Evolutionary conservation across 2,797 vertebrate genomes (phyloP), one percentile per base, ranked within the genome.

Genomic region (Phalloptychus januarius): DNA sequence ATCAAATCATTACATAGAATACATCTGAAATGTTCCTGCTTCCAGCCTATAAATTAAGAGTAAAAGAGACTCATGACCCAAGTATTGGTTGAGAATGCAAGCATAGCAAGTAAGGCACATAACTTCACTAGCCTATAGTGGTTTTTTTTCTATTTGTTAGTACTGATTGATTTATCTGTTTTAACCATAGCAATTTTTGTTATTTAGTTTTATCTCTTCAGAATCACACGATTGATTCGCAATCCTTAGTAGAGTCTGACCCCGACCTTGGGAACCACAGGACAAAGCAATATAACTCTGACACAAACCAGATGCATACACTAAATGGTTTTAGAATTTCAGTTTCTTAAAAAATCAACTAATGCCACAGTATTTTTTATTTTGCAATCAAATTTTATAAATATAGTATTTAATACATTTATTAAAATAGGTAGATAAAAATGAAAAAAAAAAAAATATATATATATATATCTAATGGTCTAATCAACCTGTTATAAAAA

Each of bases 1-100:
- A 63, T 45, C 40, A 86, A 73, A 85, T 84, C 6, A 83, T 20
- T 45, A 3, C 48, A 79, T 12, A 36, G n/a, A 72, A 8, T 28
- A 23, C 12, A 13, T 8, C 40, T n/a, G 38, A 44, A 70, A 70
- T 15, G 5, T 42, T 42, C 23, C 65, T 40, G 63, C 11, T 40
- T 25, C 18, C 20, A 5, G 25, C 50, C 50, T 12, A 38, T 2
- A 42, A 42, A 12, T 1, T 42, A 25, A 42, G 2, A 15, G 2
- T 20, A 13, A 13, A 69, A 15, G 23, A 69, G 12, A 69, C 11
- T 25, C 65, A 44, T 69, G 38, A 69, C 23, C 23, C 12, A 69
- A 69, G 23, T 69, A n/a, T 42, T 42, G 23, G 23, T 40, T 69
- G 36, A 69, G 20, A 40, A 65, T 11, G 11, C 10, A 69, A 69